A percentile compares a stretch with the other conserved stretches of the same genome.
Conservation (phyloP, 2,888 invertebrate species). For the Baccha elongata region DNA sequence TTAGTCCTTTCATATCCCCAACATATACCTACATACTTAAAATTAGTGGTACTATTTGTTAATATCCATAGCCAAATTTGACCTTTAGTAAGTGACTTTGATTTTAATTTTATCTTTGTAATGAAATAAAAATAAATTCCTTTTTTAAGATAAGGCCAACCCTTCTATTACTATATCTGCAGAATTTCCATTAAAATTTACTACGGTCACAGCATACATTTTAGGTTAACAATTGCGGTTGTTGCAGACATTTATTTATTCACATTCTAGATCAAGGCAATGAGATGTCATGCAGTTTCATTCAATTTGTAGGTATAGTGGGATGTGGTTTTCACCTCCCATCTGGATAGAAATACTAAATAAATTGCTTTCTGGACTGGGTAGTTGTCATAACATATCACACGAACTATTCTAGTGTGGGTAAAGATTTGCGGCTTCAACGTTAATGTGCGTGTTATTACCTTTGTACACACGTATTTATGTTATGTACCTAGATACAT, state of each 20-base stretch:
- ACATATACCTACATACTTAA: no score
- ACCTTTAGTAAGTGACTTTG: neutral
- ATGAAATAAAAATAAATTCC: neutral
- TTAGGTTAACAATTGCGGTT: conserved; percentile 29
- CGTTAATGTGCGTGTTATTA: neutral
- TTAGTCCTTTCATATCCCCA: no score
- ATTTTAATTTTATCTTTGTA: neutral
- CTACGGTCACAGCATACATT: conserved; percentile 15
- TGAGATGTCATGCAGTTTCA: conserved; percentile 55
- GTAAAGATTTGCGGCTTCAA: conserved; percentile 63
- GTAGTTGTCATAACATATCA: conserved; percentile 54
- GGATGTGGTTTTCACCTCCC: conserved; percentile 31
- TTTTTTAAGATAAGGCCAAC: conserved; percentile 18
- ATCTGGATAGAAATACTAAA: conserved; percentile 30
- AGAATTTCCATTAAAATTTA: conserved; percentile 7
- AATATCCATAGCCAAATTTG: no score
- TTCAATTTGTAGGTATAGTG: conserved; percentile 46
- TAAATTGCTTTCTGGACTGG: conserved; percentile 72
- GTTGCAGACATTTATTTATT: conserved; percentile 45
- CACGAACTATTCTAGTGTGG: conserved; percentile 60
- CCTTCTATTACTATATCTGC: neutral
- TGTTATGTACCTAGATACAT: neutral
- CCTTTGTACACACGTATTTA: neutral
- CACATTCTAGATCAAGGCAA: conserved; percentile 62
- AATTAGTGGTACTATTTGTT: no score